Conservation (phyloP, 2,797 vertebrate genomes). For the Hippocampus kuda region DNA sequence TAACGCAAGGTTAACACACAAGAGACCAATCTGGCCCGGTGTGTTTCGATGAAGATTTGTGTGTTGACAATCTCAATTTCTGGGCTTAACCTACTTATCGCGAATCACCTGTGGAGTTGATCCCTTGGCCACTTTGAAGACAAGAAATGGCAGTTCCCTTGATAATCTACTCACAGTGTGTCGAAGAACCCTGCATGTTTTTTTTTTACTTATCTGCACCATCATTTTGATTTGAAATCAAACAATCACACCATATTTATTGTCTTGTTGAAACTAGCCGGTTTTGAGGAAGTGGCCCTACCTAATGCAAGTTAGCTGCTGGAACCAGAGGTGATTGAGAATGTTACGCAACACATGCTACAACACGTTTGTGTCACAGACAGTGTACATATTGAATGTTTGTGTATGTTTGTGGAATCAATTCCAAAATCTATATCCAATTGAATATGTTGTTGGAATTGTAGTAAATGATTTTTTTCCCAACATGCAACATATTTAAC, state of each 20-base stretch:
- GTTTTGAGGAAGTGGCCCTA: too few species aligned
- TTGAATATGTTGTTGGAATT: too few species aligned
- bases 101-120: conserved; percentile 11
- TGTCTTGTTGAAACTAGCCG: too few species aligned
- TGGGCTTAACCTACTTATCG: conserved; percentile 33
- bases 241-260: not conserved
- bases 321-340: too few species aligned
- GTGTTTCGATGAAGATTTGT: conserved; percentile 25
- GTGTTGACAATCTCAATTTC: conserved; percentile 16
- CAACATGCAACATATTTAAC: too few species aligned
- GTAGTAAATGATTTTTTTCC: too few species aligned
- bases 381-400: too few species aligned
- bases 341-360: too few species aligned
- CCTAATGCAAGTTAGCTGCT: too few species aligned
- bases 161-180: not conserved
- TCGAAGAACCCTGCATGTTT: not conserved
- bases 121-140: conserved; percentile 5
- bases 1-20: conserved; percentile 49
- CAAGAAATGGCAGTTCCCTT: not conserved
- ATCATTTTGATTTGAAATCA: not conserved
- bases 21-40: conserved; percentile 27
- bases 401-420: too few species aligned
- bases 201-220: not conserved
- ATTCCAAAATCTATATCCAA: too few species aligned
- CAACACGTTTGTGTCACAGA: too few species aligned